Conservation (phyloP, 2,113 vertebrate genomes). For the Pomatostomus ruficeps region DNA sequence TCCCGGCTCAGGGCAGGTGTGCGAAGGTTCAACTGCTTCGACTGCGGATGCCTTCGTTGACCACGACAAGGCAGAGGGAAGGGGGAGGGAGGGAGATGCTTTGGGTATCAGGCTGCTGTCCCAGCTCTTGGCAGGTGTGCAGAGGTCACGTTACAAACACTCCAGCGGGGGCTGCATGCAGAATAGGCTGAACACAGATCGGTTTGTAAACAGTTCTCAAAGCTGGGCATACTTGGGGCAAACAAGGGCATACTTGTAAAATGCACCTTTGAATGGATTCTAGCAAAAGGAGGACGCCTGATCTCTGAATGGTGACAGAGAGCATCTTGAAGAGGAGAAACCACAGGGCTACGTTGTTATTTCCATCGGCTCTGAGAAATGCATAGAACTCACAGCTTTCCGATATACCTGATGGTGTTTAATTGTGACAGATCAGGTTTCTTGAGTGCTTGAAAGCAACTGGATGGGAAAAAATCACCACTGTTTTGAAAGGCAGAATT, state of each 20-base stretch:
- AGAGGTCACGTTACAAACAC: not conserved
- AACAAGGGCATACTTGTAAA: not conserved
- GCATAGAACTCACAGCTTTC: not conserved
- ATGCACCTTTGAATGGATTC: not conserved
- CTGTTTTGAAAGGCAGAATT: not conserved
- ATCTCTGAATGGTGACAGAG: not conserved
- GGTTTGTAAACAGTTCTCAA: not conserved
- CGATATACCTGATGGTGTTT: not conserved
- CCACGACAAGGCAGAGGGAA: not conserved
- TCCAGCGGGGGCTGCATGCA: not conserved
- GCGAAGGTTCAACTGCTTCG: not conserved
- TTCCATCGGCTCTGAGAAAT: not conserved
- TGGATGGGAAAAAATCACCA: not conserved
- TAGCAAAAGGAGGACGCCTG: not conserved
- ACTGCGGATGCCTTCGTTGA: not conserved
- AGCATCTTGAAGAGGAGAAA: not conserved
- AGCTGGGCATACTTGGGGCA: not conserved
- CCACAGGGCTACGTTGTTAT: not conserved
- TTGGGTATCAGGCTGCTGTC: not conserved
- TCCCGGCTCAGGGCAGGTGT: not conserved
- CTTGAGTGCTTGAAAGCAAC: not conserved
- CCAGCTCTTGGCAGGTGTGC: not conserved
- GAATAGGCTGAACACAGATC: not conserved
- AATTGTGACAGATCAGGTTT: not conserved
- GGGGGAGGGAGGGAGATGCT: not conserved